phyloP scores from a whole-genome alignment of 2,113 vertebrate species.

The Eleginops maclovinus region DNA sequence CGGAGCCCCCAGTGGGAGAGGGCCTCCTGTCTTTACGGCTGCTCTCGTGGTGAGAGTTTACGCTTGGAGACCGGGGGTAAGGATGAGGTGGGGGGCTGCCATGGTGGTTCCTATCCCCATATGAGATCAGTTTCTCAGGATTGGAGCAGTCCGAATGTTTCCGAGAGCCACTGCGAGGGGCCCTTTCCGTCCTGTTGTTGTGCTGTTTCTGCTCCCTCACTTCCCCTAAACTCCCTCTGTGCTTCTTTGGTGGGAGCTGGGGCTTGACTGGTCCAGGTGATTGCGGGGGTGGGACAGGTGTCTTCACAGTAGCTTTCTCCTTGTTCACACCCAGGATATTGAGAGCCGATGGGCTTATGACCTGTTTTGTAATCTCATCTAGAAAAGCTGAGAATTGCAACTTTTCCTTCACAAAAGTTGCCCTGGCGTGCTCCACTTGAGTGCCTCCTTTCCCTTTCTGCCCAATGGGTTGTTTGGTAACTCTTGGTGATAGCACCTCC shows the following conservation, averaged over 20 bases:
- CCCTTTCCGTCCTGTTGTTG: slow-evolving; percentile 40
- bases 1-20: slow-evolving; percentile 32
- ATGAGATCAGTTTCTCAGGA: slow-evolving; percentile 59
- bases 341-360: slow-evolving; percentile 84
- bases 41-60: slow-evolving; percentile 14
- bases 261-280: slow-evolving; percentile 57
- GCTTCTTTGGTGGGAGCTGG: slow-evolving; percentile 74
- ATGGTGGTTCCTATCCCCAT: slow-evolving; percentile 37
- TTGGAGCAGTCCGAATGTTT: slow-evolving; percentile 52
- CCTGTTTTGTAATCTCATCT: slow-evolving; percentile 86
- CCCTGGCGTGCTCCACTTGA: slow-evolving; percentile 53
- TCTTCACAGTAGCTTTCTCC: slow-evolving; percentile 31
- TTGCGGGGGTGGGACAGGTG: not conserved
- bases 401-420: slow-evolving; percentile 80
- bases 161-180: not conserved
- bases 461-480: slow-evolving; percentile 37
- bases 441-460: slow-evolving; percentile 52
- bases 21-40: slow-evolving; percentile 49
- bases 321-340: slow-evolving; percentile 73
- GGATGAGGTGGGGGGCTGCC: slow-evolving; percentile 58
- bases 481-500: slow-evolving; percentile 82
- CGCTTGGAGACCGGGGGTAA: slow-evolving; percentile 7
- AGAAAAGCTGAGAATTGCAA: slow-evolving; percentile 87
- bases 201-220: slow-evolving; percentile 47
- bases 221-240: slow-evolving; percentile 30